Evolutionary conservation across 2,888 invertebrate genomes (phyloP), one percentile per base, ranked within the genome.

Genomic region (Sphaerophoria rueppellii): DNA sequence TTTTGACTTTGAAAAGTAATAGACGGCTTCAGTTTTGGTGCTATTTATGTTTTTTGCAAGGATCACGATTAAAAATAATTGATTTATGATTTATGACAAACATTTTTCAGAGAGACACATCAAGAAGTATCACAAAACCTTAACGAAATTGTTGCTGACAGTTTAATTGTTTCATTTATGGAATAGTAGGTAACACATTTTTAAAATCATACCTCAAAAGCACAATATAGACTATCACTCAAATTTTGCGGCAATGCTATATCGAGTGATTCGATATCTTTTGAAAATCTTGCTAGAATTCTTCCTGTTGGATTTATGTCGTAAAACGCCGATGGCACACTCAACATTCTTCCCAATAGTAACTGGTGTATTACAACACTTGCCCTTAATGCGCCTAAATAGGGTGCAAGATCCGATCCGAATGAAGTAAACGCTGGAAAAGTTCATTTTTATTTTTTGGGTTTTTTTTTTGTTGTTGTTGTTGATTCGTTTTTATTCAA

Each of bases 371-470:
- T 83, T 9, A 88, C 52, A 14, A 77, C 69, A 48, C 91, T 89
- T 50, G 91, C 91, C 11, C 80, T 87, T 74, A 90, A 85, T 54
- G 87, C 87, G 88, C 95, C 95, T 92, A 95, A 92, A 90, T 93
- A 94, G 86, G 95, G 95, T 90, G 93, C 93, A 92, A 95, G 92
- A 92, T 95, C 95, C 91, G 93, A 92, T 90, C 94, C 93, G 93
- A 94, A 93, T 90, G 95, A 94, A 89, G 93, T 90, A 90, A 95
- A 88, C 90, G 95, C 96, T 96, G 95, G 90, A 94, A 94, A 78
- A 69, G 50, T 65, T 16, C 35, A 37, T 54, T 32, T 43, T 9
- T 43, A 37, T 50, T 14, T 50, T 35, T 6, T 24, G 40, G 40
- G 24, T 50, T 37, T 43, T 43, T 11, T 43, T 12, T 52, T 65